Evolutionary conservation across 2,888 invertebrate species (phyloP).

Genomic region (Pachymerium ferrugineum): DNA sequence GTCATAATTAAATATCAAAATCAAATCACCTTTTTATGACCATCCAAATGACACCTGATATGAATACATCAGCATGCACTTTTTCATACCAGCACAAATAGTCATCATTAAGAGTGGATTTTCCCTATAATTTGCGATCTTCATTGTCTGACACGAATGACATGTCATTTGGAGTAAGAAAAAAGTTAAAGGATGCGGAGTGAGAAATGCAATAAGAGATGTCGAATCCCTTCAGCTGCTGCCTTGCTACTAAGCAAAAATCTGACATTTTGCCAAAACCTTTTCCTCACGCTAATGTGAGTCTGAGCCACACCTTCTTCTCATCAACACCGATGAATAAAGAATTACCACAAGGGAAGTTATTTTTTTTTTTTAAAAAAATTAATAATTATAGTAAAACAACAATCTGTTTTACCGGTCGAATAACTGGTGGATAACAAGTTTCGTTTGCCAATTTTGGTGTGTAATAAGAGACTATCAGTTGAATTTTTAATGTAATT

Average conservation of each 20-base stretch:
- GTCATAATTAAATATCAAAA: not conserved
- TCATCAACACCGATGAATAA: not conserved
- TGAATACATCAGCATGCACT: not conserved
- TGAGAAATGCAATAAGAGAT: not conserved
- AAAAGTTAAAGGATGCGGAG: not conserved
- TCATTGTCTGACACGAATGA: too few relatives aligned
- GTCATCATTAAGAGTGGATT: too few relatives aligned
- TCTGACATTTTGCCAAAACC: not conserved
- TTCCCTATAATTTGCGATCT: too few relatives aligned
- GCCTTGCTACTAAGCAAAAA: not conserved
- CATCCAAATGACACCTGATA: not conserved
- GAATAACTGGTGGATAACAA: too few relatives aligned
- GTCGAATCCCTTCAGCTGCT: not conserved
- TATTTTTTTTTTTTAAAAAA: not conserved
- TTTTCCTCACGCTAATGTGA: not conserved
- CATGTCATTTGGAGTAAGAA: too few relatives aligned
- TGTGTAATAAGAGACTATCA: too few relatives aligned
- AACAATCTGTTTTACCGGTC: too few relatives aligned
- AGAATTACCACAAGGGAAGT: not conserved
- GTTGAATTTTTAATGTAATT: too few relatives aligned
- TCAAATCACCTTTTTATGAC: not conserved
- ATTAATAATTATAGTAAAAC: not conserved
- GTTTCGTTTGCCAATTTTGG: too few relatives aligned
- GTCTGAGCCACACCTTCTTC: not conserved
- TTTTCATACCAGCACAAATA: too few relatives aligned